phyloP scores from a whole-genome alignment of 2,113 vertebrate species.

The Crypturellus undulatus region DNA sequence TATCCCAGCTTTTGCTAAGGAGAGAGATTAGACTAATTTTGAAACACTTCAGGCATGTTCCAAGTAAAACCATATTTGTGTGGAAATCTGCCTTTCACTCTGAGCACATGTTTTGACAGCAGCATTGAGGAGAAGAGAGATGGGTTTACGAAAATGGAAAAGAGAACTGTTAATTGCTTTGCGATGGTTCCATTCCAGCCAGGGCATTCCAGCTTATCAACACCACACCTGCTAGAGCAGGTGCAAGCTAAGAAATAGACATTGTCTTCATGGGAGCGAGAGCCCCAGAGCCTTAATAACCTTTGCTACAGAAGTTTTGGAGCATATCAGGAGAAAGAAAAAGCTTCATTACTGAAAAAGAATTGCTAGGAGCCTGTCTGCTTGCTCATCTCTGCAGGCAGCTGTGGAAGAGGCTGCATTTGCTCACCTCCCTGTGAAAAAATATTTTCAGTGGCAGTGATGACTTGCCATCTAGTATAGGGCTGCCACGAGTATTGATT shows the following conservation, averaged over 20 bases:
- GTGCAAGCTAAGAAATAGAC: slow-evolving; percentile 51
- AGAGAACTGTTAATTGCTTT: slow-evolving; percentile 23
- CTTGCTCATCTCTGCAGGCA: slow-evolving; percentile 26
- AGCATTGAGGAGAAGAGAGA: slow-evolving; percentile 12
- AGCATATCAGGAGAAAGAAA: background rate
- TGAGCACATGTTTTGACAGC: slow-evolving; percentile 63
- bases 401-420: background rate
- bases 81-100: slow-evolving; percentile 56
- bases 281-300: slow-evolving; percentile 26
- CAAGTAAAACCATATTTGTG: slow-evolving; percentile 26
- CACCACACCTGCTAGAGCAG: slow-evolving; percentile 56
- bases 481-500: slow-evolving; percentile 40
- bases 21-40: background rate
- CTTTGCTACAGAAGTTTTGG: slow-evolving; percentile 48
- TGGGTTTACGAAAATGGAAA: slow-evolving; percentile 4
- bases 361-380: slow-evolving; percentile 13
- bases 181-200: slow-evolving; percentile 49
- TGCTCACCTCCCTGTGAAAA: slow-evolving; percentile 30
- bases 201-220: slow-evolving; percentile 27
- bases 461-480: slow-evolving; percentile 14
- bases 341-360: slow-evolving; percentile 33
- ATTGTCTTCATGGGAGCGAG: slow-evolving; percentile 26
- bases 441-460: slow-evolving; percentile 18
- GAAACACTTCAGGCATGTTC: slow-evolving; percentile 24
- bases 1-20: background rate